Conservation (phyloP, 1,140 invertebrate species). For the Dinothrombium tinctorium region DNA sequence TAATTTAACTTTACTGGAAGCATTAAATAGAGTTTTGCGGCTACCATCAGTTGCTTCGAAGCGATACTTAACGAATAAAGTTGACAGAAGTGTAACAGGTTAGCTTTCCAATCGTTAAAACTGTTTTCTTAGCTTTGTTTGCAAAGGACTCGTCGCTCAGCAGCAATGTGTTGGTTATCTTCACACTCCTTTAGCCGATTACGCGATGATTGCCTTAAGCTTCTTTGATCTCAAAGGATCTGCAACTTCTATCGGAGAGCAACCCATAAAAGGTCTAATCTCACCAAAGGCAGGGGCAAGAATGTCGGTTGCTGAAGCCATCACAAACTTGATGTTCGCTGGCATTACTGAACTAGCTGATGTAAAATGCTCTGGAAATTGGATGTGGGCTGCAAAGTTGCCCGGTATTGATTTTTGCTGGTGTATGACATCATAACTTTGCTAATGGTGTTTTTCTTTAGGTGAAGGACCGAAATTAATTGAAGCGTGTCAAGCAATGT, state of each 20-base stretch:
- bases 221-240: slow-evolving; percentile 36
- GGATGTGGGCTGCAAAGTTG: slow-evolving; percentile 97
- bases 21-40: slow-evolving; percentile 50
- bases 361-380: slow-evolving; percentile 90
- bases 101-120: not conserved
- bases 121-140: not conserved
- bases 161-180: slow-evolving; percentile 92
- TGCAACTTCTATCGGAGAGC: slow-evolving; percentile 83
- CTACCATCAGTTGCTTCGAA: slow-evolving; percentile 81
- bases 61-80: slow-evolving; percentile 76
- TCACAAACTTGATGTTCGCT: slow-evolving; percentile 77
- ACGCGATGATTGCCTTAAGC: slow-evolving; percentile 66
- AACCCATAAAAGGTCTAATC: slow-evolving; percentile 76
- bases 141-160: slow-evolving; percentile 26
- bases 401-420: too few species aligned
- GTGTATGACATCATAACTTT: too few species aligned
- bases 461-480: slow-evolving; percentile 63
- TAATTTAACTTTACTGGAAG: not conserved
- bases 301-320: slow-evolving; percentile 73
- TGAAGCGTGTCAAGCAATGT: slow-evolving; percentile 67
- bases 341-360: slow-evolving; percentile 26
- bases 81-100: slow-evolving; percentile 89
- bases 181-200: slow-evolving; percentile 82
- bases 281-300: slow-evolving; percentile 55
- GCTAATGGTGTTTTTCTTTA: too few species aligned